Base-by-base conservation (phyloP, 2,797 vertebrate genomes). In the Pelodytes ibericus region DNA sequence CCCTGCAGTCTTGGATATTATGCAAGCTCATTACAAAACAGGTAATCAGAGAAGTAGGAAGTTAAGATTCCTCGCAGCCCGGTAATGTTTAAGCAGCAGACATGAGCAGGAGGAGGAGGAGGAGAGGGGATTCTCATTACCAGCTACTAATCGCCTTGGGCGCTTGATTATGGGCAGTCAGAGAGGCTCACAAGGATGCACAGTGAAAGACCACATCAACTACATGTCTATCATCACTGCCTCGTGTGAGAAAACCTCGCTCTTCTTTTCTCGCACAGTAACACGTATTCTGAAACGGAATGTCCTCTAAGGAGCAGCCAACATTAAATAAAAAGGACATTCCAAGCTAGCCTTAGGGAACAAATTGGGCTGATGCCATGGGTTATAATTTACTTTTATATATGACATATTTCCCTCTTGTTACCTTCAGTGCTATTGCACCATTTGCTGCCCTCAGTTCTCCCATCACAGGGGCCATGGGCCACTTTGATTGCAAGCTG, bases 111-210 rank as follows among this genome's bases (percentile, higher is more conserved):
- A 33, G 57, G 33, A 33, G 76, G 76, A 63, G 51, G 24, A 18
- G 44, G 20, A 36, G 69, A 72, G 75, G 74, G 76, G 76, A 39
- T 72, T 78, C 71, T 79, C 82, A 25, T 86, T 85, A 81, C 72
- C 81, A 73, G 84, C 82, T 85, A 86, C 84, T 84, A 85, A 86
- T 85, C 1, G 77, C 85, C 86, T 81, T 82, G 74, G 86, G 87
- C 78, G 0, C 76, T 81, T 82, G 83, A 74, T 81, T 82, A 83
- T 82, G 80, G 82, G 77, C 83, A 83, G 87, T 80, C 72, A 81
- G 75, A 83, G 62, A 13, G 18, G 71, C 63, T 62, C 70, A 25
- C 70, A 62, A 66, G 39, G 27, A 65, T 71, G 65, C 33, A 67
- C 39, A 51, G 72, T n/a, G 58, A 73, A 79, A 66, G 71, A 79